Percentiles rank a stretch among this genome's conserved stretches.
phyloP scores from a whole-genome alignment of 2,888 invertebrate genomes.

The Taenaris catops region DNA sequence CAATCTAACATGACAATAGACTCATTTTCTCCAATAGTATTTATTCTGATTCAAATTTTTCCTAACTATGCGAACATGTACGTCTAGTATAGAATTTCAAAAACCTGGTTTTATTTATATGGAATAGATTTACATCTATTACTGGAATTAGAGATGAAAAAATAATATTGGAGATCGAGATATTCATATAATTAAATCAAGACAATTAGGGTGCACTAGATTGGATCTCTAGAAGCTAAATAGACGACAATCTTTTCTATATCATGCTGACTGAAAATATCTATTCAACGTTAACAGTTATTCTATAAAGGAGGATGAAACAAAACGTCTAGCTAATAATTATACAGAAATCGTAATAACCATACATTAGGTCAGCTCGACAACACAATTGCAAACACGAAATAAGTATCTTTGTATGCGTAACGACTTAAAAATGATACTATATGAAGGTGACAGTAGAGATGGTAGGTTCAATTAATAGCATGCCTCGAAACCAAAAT shows the following conservation, averaged over 20 bases:
- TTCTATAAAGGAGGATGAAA: too few relatives aligned
- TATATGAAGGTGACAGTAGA: constrained; percentile 20
- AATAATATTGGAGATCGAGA: constrained; percentile 68
- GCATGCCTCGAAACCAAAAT: constrained; percentile 32
- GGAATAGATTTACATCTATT: too few relatives aligned
- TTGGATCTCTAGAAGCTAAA: constrained; percentile 20
- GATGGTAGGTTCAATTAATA: constrained; percentile 27
- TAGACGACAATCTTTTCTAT: constrained; percentile 7
- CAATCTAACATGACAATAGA: constrained; percentile 80
- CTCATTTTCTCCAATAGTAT: constrained; percentile 71
- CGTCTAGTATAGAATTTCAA: too few relatives aligned
- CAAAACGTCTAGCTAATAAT: too few relatives aligned
- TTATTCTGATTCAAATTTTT: constrained; percentile 44
- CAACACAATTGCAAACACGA: constrained; percentile 7
- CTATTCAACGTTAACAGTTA: too few relatives aligned
- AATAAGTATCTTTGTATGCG: constrained; percentile 14
- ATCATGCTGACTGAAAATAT: constrained; percentile 20
- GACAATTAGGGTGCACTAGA: constrained; percentile 23
- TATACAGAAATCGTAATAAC: too few relatives aligned
- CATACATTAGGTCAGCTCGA: not conserved
- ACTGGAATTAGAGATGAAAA: too few relatives aligned
- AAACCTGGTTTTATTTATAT: too few relatives aligned
- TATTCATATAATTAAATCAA: constrained; percentile 21
- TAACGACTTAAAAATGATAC: constrained; percentile 17
- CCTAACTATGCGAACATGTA: too few relatives aligned